Conservation (phyloP, 2,113 vertebrate species). For the Gymnorhina tibicen region DNA sequence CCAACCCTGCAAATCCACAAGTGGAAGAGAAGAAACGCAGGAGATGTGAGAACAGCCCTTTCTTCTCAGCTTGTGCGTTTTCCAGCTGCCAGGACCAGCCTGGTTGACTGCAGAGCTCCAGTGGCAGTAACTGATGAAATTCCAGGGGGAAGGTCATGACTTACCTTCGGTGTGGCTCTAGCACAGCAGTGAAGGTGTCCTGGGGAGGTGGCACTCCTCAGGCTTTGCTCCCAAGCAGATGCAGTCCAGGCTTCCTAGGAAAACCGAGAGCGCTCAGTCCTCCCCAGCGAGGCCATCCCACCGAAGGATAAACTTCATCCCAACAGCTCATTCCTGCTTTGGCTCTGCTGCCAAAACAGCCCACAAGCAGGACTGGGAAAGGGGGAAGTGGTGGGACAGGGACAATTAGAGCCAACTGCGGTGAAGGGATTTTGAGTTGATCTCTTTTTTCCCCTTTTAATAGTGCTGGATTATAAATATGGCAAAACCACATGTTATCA, state of each 20-base stretch:
- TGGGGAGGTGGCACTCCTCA: not conserved
- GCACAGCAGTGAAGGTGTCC: not conserved
- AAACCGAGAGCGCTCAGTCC: not conserved
- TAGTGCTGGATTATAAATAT: conserved; percentile 43
- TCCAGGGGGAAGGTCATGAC: not conserved
- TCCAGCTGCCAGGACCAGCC: not conserved
- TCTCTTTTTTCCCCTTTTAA: conserved; percentile 54
- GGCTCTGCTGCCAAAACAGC: conserved; percentile 21
- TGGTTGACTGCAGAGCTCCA: not conserved
- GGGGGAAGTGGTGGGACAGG: conserved; percentile 59
- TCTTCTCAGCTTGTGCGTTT: not conserved
- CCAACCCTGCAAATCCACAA: not conserved
- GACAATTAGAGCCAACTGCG: conserved; percentile 57
- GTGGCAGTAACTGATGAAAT: not conserved
- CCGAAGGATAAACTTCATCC: conserved; percentile 16
- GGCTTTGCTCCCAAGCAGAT: not conserved
- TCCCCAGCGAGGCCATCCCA: not conserved
- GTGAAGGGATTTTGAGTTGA: conserved; percentile 36
- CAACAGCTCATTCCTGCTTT: conserved; percentile 42
- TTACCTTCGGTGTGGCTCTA: not conserved
- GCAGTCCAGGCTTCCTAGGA: not conserved
- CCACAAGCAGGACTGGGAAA: conserved; percentile 35
- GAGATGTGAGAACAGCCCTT: not conserved
- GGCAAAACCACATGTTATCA: conserved; percentile 60
- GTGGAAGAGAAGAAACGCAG: not conserved